Conservation (phyloP, 53 echinoderm and acorn worm genomes). For the Echinometra lucunter region DNA sequence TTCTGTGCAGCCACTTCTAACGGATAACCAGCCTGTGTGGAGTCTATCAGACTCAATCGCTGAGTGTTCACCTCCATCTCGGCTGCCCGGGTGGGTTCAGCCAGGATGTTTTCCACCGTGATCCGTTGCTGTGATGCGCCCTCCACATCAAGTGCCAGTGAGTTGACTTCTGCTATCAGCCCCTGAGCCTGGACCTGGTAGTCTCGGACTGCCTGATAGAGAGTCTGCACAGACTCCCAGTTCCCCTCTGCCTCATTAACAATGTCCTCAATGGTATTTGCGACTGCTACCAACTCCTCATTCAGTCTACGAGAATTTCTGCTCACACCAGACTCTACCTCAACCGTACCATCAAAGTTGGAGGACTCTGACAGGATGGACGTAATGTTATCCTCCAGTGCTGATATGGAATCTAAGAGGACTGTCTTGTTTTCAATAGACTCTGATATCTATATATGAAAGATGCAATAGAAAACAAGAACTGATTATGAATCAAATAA, state of each 20-base stretch:
- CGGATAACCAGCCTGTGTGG: conserved; percentile 71
- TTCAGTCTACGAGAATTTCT: conserved; percentile 65
- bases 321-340: conserved; percentile 60
- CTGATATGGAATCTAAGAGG: conserved; percentile 63
- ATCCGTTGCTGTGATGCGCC: conserved; percentile 26
- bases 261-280: conserved; percentile 56
- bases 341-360: conserved; percentile 72
- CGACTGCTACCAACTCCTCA: conserved; percentile 52
- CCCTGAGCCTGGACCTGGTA: conserved; percentile 47
- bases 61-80: conserved; percentile 65
- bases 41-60: conserved; percentile 68
- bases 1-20: conserved; percentile 49
- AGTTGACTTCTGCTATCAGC: conserved; percentile 34
- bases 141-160: neutral
- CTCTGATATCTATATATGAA: conserved; percentile 68
- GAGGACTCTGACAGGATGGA: neutral
- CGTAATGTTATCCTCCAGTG: conserved; percentile 44
- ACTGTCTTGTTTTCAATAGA: conserved; percentile 59
- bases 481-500: neutral
- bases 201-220: conserved; percentile 38
- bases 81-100: neutral
- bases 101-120: conserved; percentile 41
- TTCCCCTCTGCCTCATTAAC: conserved; percentile 65
- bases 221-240: conserved; percentile 74
- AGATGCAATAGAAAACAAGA: neutral